These are phyloP conservation scores for Haemorhous mexicanus DNA, from an alignment of 2,113 vertebrate genomes.

Conservation along the genomic window DNA sequence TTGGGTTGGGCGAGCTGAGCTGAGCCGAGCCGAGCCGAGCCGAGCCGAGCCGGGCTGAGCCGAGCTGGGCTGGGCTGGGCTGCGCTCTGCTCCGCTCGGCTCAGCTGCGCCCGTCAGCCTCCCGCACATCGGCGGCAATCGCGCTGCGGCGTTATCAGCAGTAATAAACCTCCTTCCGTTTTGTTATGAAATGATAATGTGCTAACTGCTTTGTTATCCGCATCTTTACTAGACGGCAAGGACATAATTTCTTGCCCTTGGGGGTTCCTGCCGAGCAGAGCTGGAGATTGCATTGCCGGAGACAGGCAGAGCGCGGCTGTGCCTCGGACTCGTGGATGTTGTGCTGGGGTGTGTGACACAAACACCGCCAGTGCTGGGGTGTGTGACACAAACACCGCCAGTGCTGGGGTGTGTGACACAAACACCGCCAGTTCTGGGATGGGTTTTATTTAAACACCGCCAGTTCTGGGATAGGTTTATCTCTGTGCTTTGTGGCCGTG, in stretches of 20 bases:
- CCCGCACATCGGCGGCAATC: fast-evolving
- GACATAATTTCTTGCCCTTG: neutral
- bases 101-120: fast-evolving
- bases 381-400: too few species aligned
- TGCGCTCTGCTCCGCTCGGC: fast-evolving
- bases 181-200: fast-evolving
- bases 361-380: too few species aligned
- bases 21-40: fast-evolving
- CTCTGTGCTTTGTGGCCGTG: fast-evolving
- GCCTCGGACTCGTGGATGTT: fast-evolving
- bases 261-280: neutral
- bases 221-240: neutral
- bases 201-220: neutral
- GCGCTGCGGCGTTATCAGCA: fast-evolving
- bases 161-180: neutral
- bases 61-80: fast-evolving
- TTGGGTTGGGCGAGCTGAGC: fast-evolving
- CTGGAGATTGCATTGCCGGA: fast-evolving
- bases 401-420: neutral
- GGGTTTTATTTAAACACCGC: too few species aligned
- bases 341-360: neutral
- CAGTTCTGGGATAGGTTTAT: neutral
- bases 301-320: neutral
- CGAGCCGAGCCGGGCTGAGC: fast-evolving
- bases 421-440: neutral